Evolutionary conservation across 2,888 invertebrate species (phyloP).

Genomic region (Didymodactylos carnosus): DNA sequence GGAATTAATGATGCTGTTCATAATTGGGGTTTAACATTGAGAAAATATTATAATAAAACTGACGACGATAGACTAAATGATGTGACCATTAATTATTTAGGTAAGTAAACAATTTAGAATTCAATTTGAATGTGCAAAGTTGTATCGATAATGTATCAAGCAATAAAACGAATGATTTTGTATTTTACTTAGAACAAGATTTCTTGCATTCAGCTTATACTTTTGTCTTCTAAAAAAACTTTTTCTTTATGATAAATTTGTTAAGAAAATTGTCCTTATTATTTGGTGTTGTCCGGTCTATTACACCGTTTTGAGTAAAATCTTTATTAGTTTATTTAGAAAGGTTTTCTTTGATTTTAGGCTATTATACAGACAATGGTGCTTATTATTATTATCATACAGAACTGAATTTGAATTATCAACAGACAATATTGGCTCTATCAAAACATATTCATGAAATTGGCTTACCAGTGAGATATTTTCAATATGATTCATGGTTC

Average conservation of each 20-base stretch:
- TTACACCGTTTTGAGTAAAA: too few relatives aligned
- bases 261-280: too few relatives aligned
- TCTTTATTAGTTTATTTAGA: too few relatives aligned
- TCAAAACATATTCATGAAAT: background rate
- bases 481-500: conserved; percentile 14
- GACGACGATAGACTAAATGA: conserved; percentile 2
- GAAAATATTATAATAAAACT: conserved; percentile 3
- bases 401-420: background rate
- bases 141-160: too few relatives aligned
- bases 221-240: too few relatives aligned
- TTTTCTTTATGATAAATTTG: too few relatives aligned
- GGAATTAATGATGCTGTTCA: conserved; percentile 20
- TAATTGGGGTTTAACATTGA: conserved; percentile 2
- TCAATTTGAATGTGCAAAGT: too few relatives aligned
- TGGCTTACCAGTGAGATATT: background rate
- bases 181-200: too few relatives aligned
- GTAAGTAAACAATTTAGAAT: too few relatives aligned
- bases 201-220: too few relatives aligned
- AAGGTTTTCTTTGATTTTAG: background rate
- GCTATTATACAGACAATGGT: conserved; percentile 1
- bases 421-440: conserved; percentile 7
- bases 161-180: too few relatives aligned
- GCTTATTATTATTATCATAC: conserved; percentile 15
- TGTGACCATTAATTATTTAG: conserved; percentile 16
- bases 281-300: too few relatives aligned